Evolutionary conservation across 1,140 invertebrate species (phyloP).

Genomic region (Leptinotarsa undecemlineata): DNA sequence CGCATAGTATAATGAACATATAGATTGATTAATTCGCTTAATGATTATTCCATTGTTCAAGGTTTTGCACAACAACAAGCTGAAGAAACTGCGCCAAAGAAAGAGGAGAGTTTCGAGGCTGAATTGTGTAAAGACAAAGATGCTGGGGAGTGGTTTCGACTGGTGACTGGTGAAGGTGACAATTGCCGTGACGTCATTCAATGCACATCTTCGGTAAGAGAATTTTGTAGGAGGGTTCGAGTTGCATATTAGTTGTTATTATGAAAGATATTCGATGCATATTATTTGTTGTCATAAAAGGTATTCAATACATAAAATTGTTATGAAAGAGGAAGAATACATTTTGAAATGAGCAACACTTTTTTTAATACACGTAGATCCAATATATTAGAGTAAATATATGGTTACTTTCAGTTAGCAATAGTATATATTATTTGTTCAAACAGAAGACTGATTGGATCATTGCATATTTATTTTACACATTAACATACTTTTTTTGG

Average conservation of each 20-base stretch:
- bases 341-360: too few relatives aligned
- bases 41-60: constrained; percentile 23
- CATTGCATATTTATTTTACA: too few relatives aligned
- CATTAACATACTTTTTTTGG: too few relatives aligned
- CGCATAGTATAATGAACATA: too few relatives aligned
- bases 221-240: not conserved
- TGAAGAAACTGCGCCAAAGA: constrained; percentile 64
- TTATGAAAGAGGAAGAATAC: too few relatives aligned
- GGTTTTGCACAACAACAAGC: constrained; percentile 42
- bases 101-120: constrained; percentile 83
- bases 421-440: too few relatives aligned
- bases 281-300: too few relatives aligned
- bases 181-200: constrained; percentile 94
- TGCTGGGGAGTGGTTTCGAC: constrained; percentile 93
- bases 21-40: not conserved
- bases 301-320: too few relatives aligned
- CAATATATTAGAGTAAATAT: too few relatives aligned
- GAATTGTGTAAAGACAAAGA: constrained; percentile 93
- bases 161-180: constrained; percentile 87
- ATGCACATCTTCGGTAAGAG: constrained; percentile 84
- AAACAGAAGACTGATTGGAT: too few relatives aligned
- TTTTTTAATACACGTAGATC: too few relatives aligned
- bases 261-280: not conserved
- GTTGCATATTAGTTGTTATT: not conserved
- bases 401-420: too few relatives aligned